Evolutionary conservation across 2,888 invertebrate genomes (phyloP), one percentile per base, ranked within the genome.

Genomic region (Cryptocephalus primarius): DNA sequence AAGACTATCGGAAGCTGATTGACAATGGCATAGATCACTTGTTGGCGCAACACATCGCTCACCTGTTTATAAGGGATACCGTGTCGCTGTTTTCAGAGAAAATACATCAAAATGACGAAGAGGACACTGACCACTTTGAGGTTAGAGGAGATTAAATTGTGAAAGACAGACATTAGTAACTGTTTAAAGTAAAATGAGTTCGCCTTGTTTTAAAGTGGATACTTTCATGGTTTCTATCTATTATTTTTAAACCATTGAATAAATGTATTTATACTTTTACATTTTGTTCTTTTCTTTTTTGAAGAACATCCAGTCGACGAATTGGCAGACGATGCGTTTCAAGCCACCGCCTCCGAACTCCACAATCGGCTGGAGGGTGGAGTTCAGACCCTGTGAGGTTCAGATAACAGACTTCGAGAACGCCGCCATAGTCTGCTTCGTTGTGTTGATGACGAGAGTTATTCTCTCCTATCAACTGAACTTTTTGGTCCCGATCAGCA

Each of bases 341-440:
- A 99, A 99, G 73, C 96, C 96, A 32, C 97, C 97, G 39, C 94
- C 95, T 22, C 91, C 94, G 0, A 85, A 93, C 68, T 91, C 93
- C 8, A 78, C 89, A 43, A 99, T 99, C 62, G 99, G 99, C 34
- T 99, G 99, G 99, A 80, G 99, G 56, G 99, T 99, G 1, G 99
- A 99, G 75, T 99, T 99, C 75, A 82, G 99, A 32, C 97, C 99
- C 39, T 97, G 97, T 68, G 95, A 94, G 72, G 89, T 93, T 13
- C 99, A 99, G 72, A 80, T 99, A 57, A 97, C 99, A 0, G 97
- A 99, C 74, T 99, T 99, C 73, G 99, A 99, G 74, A 99, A 99
- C 74, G 97, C 99, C 1, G 99, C 99, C 4, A 88, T 93, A 61
- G 95, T 95, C 13, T 94, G 95, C 67, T 99, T 99, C 70, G 86